Evolutionary conservation across 2,888 invertebrate genomes (phyloP), one percentile per base, ranked within the genome.

Genomic region (Drosophila rellima): DNA sequence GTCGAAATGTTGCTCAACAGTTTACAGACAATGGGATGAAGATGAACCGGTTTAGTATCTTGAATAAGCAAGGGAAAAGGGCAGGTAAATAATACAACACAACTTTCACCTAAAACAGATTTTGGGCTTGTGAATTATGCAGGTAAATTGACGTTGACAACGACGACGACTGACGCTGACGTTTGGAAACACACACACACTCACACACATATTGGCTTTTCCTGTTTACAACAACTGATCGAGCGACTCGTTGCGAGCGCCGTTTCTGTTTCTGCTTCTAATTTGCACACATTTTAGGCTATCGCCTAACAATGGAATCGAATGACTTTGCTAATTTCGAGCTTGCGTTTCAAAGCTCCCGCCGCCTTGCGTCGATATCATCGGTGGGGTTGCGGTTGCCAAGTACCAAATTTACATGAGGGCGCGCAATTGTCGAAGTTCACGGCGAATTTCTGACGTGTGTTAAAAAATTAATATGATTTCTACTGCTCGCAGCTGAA

Each of bases 51-150:
- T 75, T 75, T 75, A 50, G 29, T 52, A 20, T 54, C 62, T 63
- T 56, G 45, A 65, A 61, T 61, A 37, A 67, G 37, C 48, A 15
- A 55, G 55, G 39, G 51, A 47, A 63, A 64, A 69, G 70, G 76
- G 79, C 78, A 69, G 56, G 47, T 70, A 45, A 52, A 50, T 48
- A 52, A 50, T 48, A 69, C 31, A 15, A 39, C 33, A 37, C 63
- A 81, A 84, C 85, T 87, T 87, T 82, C 85, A 80, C 81, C 74
- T 44, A 70, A 81, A 78, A 55, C 33, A n/a, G 66, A 48, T 61
- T 37, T 39, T 39, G 37, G 45, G 37, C 7, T 35, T 10, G 31
- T 52, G 42, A 40, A 63, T 74, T 57, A 67, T 57, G 59, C 69
- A 78, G 73, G 68, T 75, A 77, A 73, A 65, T 56, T 60, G 50